Percentiles rank a stretch among this genome's conserved stretches.
These are phyloP conservation scores for Nephrocerus scutellatus DNA, from an alignment of 2,888 invertebrate species.

Conservation along the genomic window DNA sequence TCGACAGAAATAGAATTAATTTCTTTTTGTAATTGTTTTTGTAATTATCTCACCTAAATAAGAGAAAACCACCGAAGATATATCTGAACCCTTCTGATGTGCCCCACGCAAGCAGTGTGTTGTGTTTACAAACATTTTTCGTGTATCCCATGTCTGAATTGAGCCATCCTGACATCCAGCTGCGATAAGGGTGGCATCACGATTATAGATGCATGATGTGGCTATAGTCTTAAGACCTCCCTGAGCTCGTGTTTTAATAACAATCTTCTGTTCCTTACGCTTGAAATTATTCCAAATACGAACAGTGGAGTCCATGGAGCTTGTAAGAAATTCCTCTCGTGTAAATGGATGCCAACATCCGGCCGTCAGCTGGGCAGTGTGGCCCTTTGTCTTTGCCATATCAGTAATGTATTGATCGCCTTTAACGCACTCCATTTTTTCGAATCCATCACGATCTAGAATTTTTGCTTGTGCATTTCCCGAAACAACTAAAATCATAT, in stretches of 20 bases:
- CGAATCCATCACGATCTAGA: constrained; percentile 89
- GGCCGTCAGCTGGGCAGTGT: constrained; percentile 81
- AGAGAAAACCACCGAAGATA: constrained; percentile 79
- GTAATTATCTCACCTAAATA: constrained; percentile 58
- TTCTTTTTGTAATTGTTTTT: background rate
- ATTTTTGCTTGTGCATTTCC: constrained; percentile 92
- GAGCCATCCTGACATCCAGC: constrained; percentile 88
- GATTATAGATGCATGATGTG: constrained; percentile 72
- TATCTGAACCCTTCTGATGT: constrained; percentile 72
- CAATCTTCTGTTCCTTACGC: constrained; percentile 67
- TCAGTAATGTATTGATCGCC: constrained; percentile 95
- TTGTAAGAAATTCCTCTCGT: constrained; percentile 89
- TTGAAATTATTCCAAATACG: constrained; percentile 83
- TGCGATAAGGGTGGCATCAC: constrained; percentile 80
- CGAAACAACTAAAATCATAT: constrained; percentile 84
- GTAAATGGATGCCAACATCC: constrained; percentile 92
- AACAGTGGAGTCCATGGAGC: constrained; percentile 88
- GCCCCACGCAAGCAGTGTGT: constrained; percentile 69
- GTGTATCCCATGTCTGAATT: constrained; percentile 90
- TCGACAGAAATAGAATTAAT: background rate
- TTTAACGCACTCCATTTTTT: constrained; percentile 85
- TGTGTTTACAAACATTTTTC: constrained; percentile 85
- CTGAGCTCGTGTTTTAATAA: constrained; percentile 81
- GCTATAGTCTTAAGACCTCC: constrained; percentile 83
- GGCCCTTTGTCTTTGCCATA: constrained; percentile 89